Percentiles rank a stretch among this genome's conserved stretches.
Evolutionary conservation across 2,888 invertebrate genomes (phyloP).

Genomic region (Sympetrum striolatum): DNA sequence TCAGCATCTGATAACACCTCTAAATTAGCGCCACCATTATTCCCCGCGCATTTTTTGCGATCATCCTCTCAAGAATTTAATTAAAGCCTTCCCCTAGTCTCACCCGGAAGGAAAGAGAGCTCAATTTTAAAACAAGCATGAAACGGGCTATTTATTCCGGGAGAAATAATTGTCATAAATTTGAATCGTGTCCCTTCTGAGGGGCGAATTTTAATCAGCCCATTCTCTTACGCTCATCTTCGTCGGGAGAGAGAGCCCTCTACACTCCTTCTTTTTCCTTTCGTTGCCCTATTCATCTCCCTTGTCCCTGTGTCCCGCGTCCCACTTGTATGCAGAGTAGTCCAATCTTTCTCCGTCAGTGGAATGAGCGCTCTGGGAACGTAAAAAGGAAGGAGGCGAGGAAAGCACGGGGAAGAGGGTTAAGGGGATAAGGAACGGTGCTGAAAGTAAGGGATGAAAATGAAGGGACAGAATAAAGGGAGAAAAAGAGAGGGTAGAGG

Average conservation of each 20-base stretch:
- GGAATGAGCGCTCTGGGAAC: constrained; percentile 33
- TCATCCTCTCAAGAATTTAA: background rate
- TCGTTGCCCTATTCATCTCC: constrained; percentile 13
- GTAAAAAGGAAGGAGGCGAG: background rate
- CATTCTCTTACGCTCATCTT: background rate
- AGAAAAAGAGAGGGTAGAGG: background rate
- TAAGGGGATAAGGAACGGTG: background rate
- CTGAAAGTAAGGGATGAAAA: no score
- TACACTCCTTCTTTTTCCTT: background rate
- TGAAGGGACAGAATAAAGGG: no score
- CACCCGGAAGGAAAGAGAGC: background rate
- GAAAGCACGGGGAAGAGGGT: background rate
- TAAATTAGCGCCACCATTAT: background rate
- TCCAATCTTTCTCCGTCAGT: constrained; percentile 31
- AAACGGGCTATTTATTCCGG: background rate
- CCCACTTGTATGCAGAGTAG: background rate
- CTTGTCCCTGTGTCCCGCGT: background rate
- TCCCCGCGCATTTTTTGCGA: background rate
- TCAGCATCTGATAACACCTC: background rate
- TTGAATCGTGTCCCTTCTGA: background rate
- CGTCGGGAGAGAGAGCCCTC: background rate
- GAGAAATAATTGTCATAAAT: background rate
- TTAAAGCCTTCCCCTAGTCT: background rate
- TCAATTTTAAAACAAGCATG: background rate
- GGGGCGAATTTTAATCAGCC: background rate